phyloP scores from a whole-genome alignment of 92 coral and sea anemone species.

The Palythoa grandiflora region DNA sequence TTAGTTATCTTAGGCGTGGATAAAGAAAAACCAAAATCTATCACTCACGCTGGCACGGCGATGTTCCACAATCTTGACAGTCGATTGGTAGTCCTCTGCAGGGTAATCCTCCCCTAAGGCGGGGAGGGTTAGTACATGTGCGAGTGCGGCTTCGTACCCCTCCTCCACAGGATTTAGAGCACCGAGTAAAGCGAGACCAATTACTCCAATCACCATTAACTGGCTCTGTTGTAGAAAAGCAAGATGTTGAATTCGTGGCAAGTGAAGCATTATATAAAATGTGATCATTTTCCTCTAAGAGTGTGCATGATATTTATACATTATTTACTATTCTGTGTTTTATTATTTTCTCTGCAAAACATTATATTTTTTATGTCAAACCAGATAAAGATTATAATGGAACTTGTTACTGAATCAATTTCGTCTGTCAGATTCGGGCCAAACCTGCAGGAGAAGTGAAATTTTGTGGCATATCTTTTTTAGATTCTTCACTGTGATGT shows the following conservation, averaged over 20 bases:
- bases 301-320: no score
- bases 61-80: background rate
- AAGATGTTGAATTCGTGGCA: background rate
- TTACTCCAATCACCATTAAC: constrained; percentile 24
- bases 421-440: no score
- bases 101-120: constrained; percentile 12
- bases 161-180: background rate
- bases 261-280: background rate
- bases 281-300: background rate
- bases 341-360: no score
- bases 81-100: background rate
- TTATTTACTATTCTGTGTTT: no score
- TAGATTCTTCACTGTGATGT: no score
- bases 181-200: background rate
- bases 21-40: background rate
- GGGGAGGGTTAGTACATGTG: constrained; percentile 22
- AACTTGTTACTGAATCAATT: no score
- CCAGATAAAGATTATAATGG: no score
- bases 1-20: background rate
- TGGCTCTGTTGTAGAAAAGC: background rate
- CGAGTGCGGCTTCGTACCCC: constrained; percentile 26
- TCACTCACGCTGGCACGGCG: background rate
- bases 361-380: no score
- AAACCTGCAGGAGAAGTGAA: no score
- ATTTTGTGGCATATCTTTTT: no score